Conservation (phyloP, 2,113 vertebrate species). For the Tachysurus vachellii region DNA sequence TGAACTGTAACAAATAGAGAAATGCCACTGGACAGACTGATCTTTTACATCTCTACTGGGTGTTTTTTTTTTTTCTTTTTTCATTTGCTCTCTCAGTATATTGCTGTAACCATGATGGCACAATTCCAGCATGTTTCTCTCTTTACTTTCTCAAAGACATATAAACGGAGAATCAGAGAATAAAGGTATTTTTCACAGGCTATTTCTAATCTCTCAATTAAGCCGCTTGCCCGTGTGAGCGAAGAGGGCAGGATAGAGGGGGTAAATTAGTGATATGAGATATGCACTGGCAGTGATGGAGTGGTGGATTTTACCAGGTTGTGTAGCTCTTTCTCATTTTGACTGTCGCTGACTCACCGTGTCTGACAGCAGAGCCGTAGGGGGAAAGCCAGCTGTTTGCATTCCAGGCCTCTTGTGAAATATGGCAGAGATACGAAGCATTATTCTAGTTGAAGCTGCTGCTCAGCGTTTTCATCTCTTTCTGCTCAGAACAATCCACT, state of each 20-base stretch:
- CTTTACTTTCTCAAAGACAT: conserved; percentile 47
- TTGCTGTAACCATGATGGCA: conserved; percentile 53
- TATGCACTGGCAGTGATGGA: conserved; percentile 64
- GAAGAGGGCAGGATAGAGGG: conserved; percentile 59
- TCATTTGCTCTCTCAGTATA: conserved; percentile 25
- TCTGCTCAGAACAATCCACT: conserved; percentile 21
- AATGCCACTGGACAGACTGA: conserved; percentile 14
- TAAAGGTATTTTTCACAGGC: conserved; percentile 61
- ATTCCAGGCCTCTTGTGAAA: conserved; percentile 58
- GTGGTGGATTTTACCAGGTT: neutral
- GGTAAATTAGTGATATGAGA: conserved; percentile 67
- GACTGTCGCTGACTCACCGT: conserved; percentile 3
- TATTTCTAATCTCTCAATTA: conserved; percentile 48
- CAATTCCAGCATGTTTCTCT: neutral
- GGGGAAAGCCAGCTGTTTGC: conserved; percentile 48
- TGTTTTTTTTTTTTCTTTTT: conserved; percentile 30
- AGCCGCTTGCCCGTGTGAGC: neutral
- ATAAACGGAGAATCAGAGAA: conserved; percentile 53
- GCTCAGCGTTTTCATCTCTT: conserved; percentile 37
- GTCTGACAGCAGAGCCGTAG: conserved; percentile 51
- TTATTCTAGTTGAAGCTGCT: conserved; percentile 27
- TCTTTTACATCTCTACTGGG: conserved; percentile 38
- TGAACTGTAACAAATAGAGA: conserved; percentile 15
- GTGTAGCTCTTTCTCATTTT: neutral
- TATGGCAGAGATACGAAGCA: conserved; percentile 46